Conservation (phyloP, 2,888 invertebrate genomes). For the Sinelater perroti region DNA sequence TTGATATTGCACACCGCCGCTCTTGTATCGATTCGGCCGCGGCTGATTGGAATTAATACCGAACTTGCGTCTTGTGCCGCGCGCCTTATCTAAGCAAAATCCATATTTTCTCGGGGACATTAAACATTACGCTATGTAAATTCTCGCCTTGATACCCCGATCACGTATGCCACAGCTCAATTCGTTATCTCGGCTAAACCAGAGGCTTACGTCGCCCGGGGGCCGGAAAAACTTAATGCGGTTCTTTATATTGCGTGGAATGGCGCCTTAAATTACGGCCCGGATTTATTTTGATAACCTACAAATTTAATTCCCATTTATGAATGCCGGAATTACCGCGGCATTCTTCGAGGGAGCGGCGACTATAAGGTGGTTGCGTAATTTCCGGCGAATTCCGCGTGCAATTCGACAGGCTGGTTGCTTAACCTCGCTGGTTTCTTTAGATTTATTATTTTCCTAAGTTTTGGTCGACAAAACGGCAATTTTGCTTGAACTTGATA, state of each 20-base stretch:
- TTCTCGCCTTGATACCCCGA: conserved; percentile 32
- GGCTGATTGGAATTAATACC: conserved; percentile 14
- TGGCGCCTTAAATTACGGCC: conserved; percentile 49
- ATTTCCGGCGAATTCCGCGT: too few relatives aligned
- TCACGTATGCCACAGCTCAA: conserved; percentile 49
- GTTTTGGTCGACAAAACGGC: too few relatives aligned
- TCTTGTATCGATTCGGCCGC: not conserved
- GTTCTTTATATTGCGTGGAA: conserved; percentile 43
- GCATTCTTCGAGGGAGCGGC: too few relatives aligned
- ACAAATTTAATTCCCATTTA: conserved; percentile 8
- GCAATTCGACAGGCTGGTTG: too few relatives aligned
- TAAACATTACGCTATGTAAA: conserved; percentile 37
- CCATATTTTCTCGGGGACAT: conserved; percentile 36
- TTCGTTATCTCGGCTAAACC: conserved; percentile 48
- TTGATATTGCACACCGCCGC: too few relatives aligned
- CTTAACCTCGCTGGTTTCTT: too few relatives aligned
- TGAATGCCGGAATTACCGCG: too few relatives aligned
- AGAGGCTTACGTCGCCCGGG: conserved; percentile 42
- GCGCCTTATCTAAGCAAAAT: conserved; percentile 33
- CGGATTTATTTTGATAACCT: too few relatives aligned
- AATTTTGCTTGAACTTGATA: too few relatives aligned
- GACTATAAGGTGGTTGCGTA: too few relatives aligned
- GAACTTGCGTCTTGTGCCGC: conserved; percentile 1
- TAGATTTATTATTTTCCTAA: too few relatives aligned
- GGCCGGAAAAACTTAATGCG: conserved; percentile 38